These are phyloP conservation scores for Drosophila subpulchrella DNA, from an alignment of 1,140 invertebrate genomes.

Conservation along the genomic window DNA sequence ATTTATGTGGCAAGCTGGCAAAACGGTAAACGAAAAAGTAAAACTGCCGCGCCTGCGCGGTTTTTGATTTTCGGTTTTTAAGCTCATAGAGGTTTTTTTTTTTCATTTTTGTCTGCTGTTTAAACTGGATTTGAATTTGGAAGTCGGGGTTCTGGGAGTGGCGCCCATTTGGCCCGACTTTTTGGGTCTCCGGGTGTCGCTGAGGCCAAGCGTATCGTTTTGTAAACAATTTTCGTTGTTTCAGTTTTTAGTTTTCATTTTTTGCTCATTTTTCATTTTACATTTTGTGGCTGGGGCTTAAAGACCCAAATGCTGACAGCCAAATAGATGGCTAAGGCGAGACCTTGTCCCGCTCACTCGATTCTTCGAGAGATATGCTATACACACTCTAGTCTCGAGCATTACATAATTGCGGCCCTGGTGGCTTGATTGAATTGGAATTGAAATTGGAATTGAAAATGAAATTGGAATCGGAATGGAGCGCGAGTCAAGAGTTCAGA, in stretches of 20 bases:
- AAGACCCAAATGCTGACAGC: slow-evolving; percentile 67
- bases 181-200: slow-evolving; percentile 29
- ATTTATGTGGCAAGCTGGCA: slow-evolving; percentile 72
- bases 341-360: slow-evolving; percentile 63
- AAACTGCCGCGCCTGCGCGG: slow-evolving; percentile 69
- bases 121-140: slow-evolving; percentile 19
- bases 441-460: background rate
- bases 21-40: slow-evolving; percentile 59
- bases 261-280: slow-evolving; percentile 43
- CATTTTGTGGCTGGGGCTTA: slow-evolving; percentile 37
- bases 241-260: slow-evolving; percentile 1
- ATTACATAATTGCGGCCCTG: slow-evolving; percentile 76
- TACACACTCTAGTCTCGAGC: background rate
- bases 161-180: slow-evolving; percentile 44
- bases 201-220: slow-evolving; percentile 64
- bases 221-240: slow-evolving; percentile 54
- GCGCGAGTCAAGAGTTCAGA: slow-evolving; percentile 42
- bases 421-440: slow-evolving; percentile 70
- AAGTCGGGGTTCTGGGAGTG: slow-evolving; percentile 57
- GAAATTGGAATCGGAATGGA: slow-evolving; percentile 45
- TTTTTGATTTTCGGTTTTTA: slow-evolving; percentile 16
- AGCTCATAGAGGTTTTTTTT: background rate
- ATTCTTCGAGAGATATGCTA: slow-evolving; percentile 54
- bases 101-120: background rate
- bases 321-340: slow-evolving; percentile 61